phyloP scores from a whole-genome alignment of 2,797 vertebrate genomes.

The Sebastes glaucus region DNA sequence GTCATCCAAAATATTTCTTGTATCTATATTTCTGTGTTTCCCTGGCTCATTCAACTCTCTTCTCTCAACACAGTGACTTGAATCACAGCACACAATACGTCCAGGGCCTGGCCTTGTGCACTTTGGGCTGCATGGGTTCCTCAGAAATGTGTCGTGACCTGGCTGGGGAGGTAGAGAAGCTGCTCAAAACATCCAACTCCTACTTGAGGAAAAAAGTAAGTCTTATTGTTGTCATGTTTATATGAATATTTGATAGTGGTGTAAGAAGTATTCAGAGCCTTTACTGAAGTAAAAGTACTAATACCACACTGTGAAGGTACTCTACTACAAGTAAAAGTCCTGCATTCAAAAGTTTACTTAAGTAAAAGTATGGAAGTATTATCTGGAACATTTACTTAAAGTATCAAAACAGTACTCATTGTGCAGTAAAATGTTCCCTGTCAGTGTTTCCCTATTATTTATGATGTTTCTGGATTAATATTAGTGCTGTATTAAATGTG shows the following conservation, averaged over 20 bases:
- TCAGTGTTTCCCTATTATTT: too few relatives aligned
- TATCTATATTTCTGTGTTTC: neutral
- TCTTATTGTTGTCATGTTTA: neutral
- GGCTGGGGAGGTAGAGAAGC: conserved; percentile 98
- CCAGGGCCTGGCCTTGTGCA: conserved; percentile 97
- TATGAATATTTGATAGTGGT: neutral
- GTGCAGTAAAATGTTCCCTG: too few relatives aligned
- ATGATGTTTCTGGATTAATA: too few relatives aligned
- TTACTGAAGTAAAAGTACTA: too few relatives aligned
- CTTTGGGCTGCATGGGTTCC: conserved; percentile 98
- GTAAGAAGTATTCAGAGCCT: too few relatives aligned
- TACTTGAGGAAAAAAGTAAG: conserved; percentile 99
- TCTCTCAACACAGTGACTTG: conserved; percentile 88
- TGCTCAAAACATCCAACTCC: conserved; percentile 99
- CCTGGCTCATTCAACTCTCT: conserved; percentile 16
- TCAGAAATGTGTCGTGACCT: conserved; percentile 99
- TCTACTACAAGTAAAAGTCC: too few relatives aligned
- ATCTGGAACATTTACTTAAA: too few relatives aligned
- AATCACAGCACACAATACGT: conserved; percentile 99
- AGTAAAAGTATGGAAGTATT: too few relatives aligned
- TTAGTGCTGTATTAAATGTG: too few relatives aligned
- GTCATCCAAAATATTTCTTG: neutral
- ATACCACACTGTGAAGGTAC: too few relatives aligned
- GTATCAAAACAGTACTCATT: too few relatives aligned
- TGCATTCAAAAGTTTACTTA: too few relatives aligned